Base-by-base conservation (phyloP, 2,797 vertebrate species). In the Arrhamphus sclerolepis region DNA sequence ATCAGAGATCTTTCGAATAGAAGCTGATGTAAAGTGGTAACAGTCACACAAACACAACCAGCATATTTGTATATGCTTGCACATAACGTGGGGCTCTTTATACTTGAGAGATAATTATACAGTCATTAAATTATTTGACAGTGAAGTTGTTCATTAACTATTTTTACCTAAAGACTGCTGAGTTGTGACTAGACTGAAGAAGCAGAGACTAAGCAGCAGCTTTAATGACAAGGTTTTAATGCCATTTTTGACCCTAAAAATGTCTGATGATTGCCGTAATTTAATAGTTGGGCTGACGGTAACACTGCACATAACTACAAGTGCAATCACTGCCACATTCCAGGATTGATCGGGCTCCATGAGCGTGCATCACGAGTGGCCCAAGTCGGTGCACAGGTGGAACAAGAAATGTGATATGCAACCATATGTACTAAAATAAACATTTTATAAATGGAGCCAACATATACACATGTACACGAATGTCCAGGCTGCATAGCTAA, bases 381-480 rank as follows among this genome's bases (percentile, higher is more conserved):
- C 70, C 54, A 46, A 18, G 58, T 55, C 29, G 1, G 4, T 14
- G 39, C 54, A 17, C 47, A 65, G 56, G 50, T 69, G 75, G 66
- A 52, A 42, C 46, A 43, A 24, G 24, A 57, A 51, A 44, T 59
- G 21, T 49, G 17, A 70, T 59, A 56, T 54, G 52, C 41, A 19
- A 39, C 69, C 64, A 75, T 69, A 59, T 74, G 56, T 43, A 67
- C 47, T 20, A 44, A 7, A 19, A 46, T 5, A 24, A 61, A 43
- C 22, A n/a, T 40, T 44, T 51, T 64, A 46, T 72, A 83, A 76
- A 78, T 64, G 69, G 70, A 70, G 51, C 3, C 31, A 22, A 16
- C 69, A 78, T 75, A 74, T 78, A 62, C 16, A 55, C 38, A 58
- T 41, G 10, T 40, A 16, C 20, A 68, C 18, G 13, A 59, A 40